Base-by-base conservation (phyloP, 2,113 vertebrate species). In the Pachyramphus minor region DNA sequence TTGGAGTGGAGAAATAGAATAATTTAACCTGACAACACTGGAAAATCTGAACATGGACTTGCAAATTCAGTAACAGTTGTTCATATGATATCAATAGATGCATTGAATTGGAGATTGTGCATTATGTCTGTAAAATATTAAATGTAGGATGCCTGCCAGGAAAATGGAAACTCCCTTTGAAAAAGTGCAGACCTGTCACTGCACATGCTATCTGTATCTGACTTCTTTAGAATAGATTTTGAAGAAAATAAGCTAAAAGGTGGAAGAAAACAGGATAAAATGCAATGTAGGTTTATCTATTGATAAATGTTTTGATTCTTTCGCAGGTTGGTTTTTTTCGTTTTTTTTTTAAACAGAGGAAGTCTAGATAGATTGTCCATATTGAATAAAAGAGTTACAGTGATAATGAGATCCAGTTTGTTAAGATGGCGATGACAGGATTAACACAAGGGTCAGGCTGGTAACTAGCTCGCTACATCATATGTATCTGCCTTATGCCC, bases 131-230 rank as follows among this genome's bases (percentile, higher is more conserved):
- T 33, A 35, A 87, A 73, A 73, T 28, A 16, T 69, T 78, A 66
- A 28, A 31, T 41, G 19, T 49, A 42, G 9, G 24, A 16, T 69
- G 8, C 13, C 41, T 12, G 0, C 41, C 62, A 21, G 24, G 82
- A 60, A 91, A 16, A 16, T 12, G 59, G 55, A 71, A 92, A 12
- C 60, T 71, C 31, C 21, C 14, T 8, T 42, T 55, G 55, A 30
- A 53, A 33, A 42, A 78, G 59, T 19, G 33, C 16, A 73, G 83
- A 33, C 47, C 28, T 42, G 8, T 84, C 14, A 18, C 15, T 69
- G 58, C 9, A 30, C 3, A 0, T 30, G 30, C 12, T 56, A 7
- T 60, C 1, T 0, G 5, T 76, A 33, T 4, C 37, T 58, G 73
- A 23, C 45, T 64, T 73, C 50, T 84, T 64, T 52, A 53, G 33